Percentiles rank a stretch among this genome's conserved stretches.
These are phyloP conservation scores for Choristoneura rosaceana DNA, from an alignment of 2,888 invertebrate species.

Conservation along the genomic window DNA sequence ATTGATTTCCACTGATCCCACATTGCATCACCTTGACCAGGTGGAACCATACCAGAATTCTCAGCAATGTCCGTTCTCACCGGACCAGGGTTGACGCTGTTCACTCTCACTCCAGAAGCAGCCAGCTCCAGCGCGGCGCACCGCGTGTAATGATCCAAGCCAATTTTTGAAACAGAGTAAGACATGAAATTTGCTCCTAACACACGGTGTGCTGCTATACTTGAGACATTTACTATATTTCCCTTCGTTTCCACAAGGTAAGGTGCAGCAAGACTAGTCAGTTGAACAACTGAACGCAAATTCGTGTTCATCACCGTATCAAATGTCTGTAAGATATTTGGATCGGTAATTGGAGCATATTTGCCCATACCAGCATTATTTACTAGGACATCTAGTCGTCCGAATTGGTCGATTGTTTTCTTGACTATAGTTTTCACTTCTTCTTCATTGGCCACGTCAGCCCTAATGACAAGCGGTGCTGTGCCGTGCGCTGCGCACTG, in stretches of 20 bases:
- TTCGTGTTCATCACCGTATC: background rate
- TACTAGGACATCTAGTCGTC: background rate
- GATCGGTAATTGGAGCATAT: background rate
- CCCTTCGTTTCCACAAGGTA: background rate
- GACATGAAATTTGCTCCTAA: background rate
- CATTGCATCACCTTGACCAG: constrained; percentile 67
- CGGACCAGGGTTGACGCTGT: constrained; percentile 87
- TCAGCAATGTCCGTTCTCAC: constrained; percentile 43
- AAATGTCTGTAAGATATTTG: background rate
- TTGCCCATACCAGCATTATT: background rate
- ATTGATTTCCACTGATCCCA: constrained; percentile 40
- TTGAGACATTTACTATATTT: background rate
- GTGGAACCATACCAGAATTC: constrained; percentile 80
- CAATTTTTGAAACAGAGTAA: constrained; percentile 44
- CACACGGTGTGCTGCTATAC: constrained; percentile 19
- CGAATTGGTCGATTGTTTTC: background rate
- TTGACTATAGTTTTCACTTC: constrained; percentile 41
- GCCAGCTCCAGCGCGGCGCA: constrained; percentile 43
- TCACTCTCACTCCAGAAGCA: constrained; percentile 43
- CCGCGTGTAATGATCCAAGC: constrained; percentile 44
- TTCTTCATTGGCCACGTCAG: constrained; percentile 45
- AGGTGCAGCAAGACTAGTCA: background rate
- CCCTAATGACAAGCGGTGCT: constrained; percentile 36
- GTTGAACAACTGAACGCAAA: background rate
- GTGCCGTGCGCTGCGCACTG: constrained; percentile 27